Evolutionary conservation across 2,888 invertebrate species (phyloP).

Genomic region (Meloe dianella): DNA sequence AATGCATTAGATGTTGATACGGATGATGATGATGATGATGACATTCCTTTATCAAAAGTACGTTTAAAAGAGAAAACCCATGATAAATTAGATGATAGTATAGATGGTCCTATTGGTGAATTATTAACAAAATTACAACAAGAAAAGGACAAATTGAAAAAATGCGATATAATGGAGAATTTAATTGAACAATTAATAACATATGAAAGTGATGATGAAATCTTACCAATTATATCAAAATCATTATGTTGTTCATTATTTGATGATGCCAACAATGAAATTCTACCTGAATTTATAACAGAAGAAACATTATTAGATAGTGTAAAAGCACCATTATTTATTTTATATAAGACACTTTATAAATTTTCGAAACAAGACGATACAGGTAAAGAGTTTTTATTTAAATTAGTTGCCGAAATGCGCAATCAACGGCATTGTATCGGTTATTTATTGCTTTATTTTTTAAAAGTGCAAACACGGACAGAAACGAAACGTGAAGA

Average conservation of each 20-base stretch:
- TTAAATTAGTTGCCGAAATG: constrained; percentile 80
- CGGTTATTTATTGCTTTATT: constrained; percentile 88
- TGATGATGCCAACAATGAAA: constrained; percentile 57
- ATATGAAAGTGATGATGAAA: constrained; percentile 25
- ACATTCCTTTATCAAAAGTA: constrained; percentile 79
- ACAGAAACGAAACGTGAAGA: constrained; percentile 63
- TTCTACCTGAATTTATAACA: constrained; percentile 64
- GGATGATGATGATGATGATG: constrained; percentile 75
- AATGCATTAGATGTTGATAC: constrained; percentile 67
- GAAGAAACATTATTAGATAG: constrained; percentile 75
- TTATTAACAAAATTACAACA: constrained; percentile 64
- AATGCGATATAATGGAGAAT: constrained; percentile 67
- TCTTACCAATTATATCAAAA: constrained; percentile 63
- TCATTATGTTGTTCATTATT: constrained; percentile 66
- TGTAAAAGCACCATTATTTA: constrained; percentile 79
- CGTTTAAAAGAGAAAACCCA: constrained; percentile 65
- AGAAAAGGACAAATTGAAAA: constrained; percentile 65
- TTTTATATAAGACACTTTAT: constrained; percentile 84
- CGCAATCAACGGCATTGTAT: constrained; percentile 73
- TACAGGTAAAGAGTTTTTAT: constrained; percentile 76
- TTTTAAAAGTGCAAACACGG: constrained; percentile 78
- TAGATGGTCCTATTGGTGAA: constrained; percentile 65
- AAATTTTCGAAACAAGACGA: constrained; percentile 74
- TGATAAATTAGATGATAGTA: constrained; percentile 55
- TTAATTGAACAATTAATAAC: constrained; percentile 34